phyloP scores from a whole-genome alignment of 2,113 vertebrate species.

The Osmerus mordax region DNA sequence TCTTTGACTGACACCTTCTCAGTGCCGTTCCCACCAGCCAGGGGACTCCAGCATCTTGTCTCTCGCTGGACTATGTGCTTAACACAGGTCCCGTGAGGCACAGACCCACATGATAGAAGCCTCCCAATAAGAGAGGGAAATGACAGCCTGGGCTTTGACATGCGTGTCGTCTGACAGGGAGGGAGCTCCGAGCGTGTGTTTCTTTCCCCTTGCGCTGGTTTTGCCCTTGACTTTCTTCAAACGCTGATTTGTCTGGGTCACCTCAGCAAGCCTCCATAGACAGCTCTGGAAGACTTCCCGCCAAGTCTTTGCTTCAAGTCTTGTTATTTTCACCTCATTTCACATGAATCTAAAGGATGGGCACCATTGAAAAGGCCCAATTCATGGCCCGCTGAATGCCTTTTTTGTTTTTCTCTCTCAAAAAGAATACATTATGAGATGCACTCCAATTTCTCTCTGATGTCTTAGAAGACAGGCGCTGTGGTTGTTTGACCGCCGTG shows the following conservation, averaged over 20 bases:
- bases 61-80: background rate
- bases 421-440: constrained; percentile 71
- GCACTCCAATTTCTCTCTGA: constrained; percentile 43
- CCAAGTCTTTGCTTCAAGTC: constrained; percentile 61
- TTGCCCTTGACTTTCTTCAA: constrained; percentile 67
- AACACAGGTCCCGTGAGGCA: background rate
- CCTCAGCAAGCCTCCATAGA: constrained; percentile 57
- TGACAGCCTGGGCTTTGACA: constrained; percentile 1
- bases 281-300: constrained; percentile 54
- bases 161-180: constrained; percentile 8
- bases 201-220: constrained; percentile 49
- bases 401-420: constrained; percentile 19
- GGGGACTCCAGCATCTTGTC: background rate
- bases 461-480: constrained; percentile 37
- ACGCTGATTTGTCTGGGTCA: constrained; percentile 71
- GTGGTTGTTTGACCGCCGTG: constrained; percentile 34
- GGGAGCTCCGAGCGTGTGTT: constrained; percentile 36
- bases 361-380: constrained; percentile 57
- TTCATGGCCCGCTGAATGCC: constrained; percentile 60
- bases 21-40: background rate
- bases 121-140: constrained; percentile 7
- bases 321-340: constrained; percentile 71
- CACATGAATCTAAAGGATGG: constrained; percentile 62
- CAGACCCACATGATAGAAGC: constrained; percentile 8
- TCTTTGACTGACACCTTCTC: background rate